Evolutionary conservation across 1,140 invertebrate genomes (phyloP), one percentile per base, ranked within the genome.

Genomic region (Rhyacophila brunnea): DNA sequence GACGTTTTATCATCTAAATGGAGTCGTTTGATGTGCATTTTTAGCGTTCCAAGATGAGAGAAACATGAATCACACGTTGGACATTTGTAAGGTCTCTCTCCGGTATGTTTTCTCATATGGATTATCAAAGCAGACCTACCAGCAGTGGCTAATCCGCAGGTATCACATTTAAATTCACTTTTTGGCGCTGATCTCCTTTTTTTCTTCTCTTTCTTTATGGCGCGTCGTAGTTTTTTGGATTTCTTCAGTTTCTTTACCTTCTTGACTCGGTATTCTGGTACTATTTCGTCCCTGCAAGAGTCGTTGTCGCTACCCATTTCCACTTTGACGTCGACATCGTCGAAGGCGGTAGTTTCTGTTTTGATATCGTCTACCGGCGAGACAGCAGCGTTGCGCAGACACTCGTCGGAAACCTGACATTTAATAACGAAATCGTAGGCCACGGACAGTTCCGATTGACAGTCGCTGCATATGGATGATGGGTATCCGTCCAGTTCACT

Each of bases 31-130:
- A 45, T 45, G 62, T 77, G 74, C 32, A 69, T 65, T 43, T 71
- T 81, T 0, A 82, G 59, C 3, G 68, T 74, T 2, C 73, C 70
- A 1, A 67, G 54, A 19, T 80, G 76, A 10, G 79, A 75, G 56
- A 80, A 83, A 15, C 57, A 67, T 54, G 9, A 68, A 71, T 54
- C 79, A 78, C 7, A 68, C 66, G 72, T 71, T 4, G 73, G 70
- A 68, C 82, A 83, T 11, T 78, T 67, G 65, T 75, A 81, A 2
- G 80, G 79, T 61, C 78, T 80, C 49, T 82, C 80, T 1, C 75
- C 77, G 43, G 74, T 80, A 65, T 82, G 80, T 13, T 73, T 78
- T 38, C 76, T 67, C 62, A 77, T 67, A 52, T 80, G 77, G 44
- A 90, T 88, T 4, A 87, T 83, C 15, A 91, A 13, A 7, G 52